Conservation (phyloP, 2,888 invertebrate genomes). For the Ophion obscuratus region DNA sequence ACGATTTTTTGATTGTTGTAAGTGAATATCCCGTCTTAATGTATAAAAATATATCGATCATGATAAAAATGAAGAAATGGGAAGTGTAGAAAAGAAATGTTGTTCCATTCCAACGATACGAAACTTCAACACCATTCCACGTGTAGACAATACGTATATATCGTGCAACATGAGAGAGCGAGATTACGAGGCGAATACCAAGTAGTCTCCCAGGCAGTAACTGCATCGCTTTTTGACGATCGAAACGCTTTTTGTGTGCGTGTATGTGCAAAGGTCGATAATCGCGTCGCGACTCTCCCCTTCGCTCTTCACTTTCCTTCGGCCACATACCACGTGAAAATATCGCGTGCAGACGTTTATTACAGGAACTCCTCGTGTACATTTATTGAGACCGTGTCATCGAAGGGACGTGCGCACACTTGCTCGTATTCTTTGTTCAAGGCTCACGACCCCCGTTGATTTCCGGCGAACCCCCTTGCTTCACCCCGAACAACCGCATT, state of each 20-base stretch:
- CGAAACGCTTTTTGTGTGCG: background rate
- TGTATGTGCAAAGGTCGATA: slow-evolving; percentile 63
- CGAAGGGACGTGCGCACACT: background rate
- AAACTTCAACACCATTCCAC: background rate
- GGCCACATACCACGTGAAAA: slow-evolving; percentile 31
- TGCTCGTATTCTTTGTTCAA: background rate
- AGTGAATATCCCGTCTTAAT: too few species aligned
- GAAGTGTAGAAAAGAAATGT: too few species aligned
- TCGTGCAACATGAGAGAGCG: background rate
- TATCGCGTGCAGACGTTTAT: slow-evolving; percentile 37
- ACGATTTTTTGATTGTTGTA: too few species aligned
- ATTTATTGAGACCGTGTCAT: background rate
- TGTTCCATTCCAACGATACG: too few species aligned
- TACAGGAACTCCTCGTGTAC: background rate
- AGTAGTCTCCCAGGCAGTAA: slow-evolving; percentile 15
- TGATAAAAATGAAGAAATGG: too few species aligned
- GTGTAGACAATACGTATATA: slow-evolving; percentile 7
- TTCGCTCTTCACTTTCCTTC: slow-evolving; percentile 17
- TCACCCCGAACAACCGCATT: background rate
- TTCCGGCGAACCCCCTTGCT: background rate
- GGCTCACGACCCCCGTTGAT: slow-evolving; percentile 8
- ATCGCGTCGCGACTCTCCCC: slow-evolving; percentile 54
- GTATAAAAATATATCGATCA: too few species aligned
- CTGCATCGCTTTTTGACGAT: slow-evolving; percentile 22
- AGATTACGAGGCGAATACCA: background rate